Evolutionary conservation across 1,140 invertebrate genomes (phyloP), one percentile per base, ranked within the genome.

Genomic region (Helicoverpa zea): DNA sequence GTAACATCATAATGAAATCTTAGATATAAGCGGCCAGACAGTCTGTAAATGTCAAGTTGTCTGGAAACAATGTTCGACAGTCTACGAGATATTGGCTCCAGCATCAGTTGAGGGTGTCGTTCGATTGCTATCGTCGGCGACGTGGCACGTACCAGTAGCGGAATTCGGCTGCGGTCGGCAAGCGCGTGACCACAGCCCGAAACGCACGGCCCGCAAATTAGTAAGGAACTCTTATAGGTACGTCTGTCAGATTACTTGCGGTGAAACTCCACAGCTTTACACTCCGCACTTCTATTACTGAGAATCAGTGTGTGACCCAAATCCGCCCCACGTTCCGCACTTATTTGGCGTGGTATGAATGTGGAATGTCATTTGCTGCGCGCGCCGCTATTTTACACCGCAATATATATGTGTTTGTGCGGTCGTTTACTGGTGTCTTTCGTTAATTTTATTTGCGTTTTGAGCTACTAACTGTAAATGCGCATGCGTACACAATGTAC

Each of bases 161-260:
- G 91, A 91, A 92, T 92, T 92, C 79, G 86, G 88, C 86, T 92
- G 89, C 84, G 89, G 88, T 84, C 72, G 84, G 86, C 84, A 88
- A 86, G 85, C 88, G 90, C 89, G 87, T 91, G 90, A 91, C 90
- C 90, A 87, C 90, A 91, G 86, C 82, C 87, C 84, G 88, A 91
- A 93, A 92, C 88, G 92, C 91, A 92, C 91, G 88, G 87, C 83
- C 87, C 84, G 87, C 89, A 91, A 92, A 94, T 94, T 93, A 94
- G 90, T 86, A 84, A 88, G 86, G 82, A 91, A 87, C 88, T 90
- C 87, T 88, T 89, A 88, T 87, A 84, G 81, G 85, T 81, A 84
- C 82, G 85, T 81, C 80, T 81, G 84, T 88, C 63, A 89, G 86
- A 93, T 93, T 90, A 85, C 91, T 93, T 93, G 91, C 88, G 91